phyloP scores from a whole-genome alignment of 2,113 vertebrate species.

The Paradoxurus hermaphroditus region DNA sequence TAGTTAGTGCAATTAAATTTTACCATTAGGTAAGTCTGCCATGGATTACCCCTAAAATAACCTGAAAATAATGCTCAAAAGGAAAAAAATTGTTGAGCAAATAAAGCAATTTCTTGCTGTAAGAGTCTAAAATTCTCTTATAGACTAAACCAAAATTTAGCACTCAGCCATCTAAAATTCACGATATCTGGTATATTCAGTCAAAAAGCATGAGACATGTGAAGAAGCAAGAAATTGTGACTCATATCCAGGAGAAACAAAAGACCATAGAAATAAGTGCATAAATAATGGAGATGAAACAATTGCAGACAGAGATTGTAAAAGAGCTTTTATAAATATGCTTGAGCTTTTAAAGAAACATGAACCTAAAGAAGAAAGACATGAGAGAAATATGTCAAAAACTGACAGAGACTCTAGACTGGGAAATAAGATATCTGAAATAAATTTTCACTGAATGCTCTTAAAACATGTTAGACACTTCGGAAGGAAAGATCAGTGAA shows the following conservation, averaged over 20 bases:
- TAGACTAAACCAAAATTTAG: background rate
- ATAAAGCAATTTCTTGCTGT: background rate
- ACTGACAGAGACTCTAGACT: background rate
- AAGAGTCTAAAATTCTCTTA: background rate
- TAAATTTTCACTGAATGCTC: background rate
- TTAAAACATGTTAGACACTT: background rate
- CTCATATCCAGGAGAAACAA: background rate
- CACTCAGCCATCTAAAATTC: background rate
- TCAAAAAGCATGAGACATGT: background rate
- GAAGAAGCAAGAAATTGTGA: background rate
- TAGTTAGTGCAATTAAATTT: background rate
- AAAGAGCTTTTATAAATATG: background rate
- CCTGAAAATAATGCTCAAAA: background rate
- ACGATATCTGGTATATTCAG: background rate
- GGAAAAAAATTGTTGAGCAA: background rate
- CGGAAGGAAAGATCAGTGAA: background rate
- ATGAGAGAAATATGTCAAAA: background rate
- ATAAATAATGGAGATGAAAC: constrained; percentile 11
- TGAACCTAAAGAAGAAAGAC: background rate
- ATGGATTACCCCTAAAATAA: background rate
- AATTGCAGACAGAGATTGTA: background rate
- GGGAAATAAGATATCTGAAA: background rate
- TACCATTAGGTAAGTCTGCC: background rate
- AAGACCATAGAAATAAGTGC: background rate
- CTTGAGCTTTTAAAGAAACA: background rate